Evolutionary conservation across 2,113 vertebrate species (phyloP).

Genomic region (Neolamprologus tretocephalus): DNA sequence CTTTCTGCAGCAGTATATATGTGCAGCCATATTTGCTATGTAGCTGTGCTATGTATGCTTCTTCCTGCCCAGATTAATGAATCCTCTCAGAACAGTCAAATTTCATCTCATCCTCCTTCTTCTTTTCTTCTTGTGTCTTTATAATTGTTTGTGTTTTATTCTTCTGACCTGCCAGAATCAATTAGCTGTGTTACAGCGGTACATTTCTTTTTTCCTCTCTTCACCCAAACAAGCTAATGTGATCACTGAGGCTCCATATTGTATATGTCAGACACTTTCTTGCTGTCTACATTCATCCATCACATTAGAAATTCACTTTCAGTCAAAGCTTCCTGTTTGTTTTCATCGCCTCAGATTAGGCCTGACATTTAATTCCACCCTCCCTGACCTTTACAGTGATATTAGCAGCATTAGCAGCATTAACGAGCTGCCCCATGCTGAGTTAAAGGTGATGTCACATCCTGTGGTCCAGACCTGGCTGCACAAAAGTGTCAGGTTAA

Average conservation of each 20-base stretch:
- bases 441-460: not conserved
- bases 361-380: constrained; percentile 26
- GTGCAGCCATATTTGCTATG: not conserved
- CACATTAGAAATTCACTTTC: constrained; percentile 29
- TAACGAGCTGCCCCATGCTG: not conserved
- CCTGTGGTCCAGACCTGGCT: not conserved
- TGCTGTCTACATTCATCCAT: constrained; percentile 27
- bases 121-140: not conserved
- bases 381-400: constrained; percentile 20
- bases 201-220: not conserved
- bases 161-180: constrained; percentile 11
- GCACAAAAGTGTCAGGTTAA: not conserved
- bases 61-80: not conserved
- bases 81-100: not conserved
- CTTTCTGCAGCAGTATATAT: not conserved
- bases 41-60: not conserved
- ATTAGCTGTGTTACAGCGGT: constrained; percentile 1
- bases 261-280: constrained; percentile 22
- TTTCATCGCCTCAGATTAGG: not conserved
- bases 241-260: constrained; percentile 3
- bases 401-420: constrained; percentile 2
- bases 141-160: constrained; percentile 37
- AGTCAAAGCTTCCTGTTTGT: constrained; percentile 9
- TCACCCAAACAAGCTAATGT: not conserved
- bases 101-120: not conserved